These are phyloP conservation scores for Osmerus eperlanus DNA, from an alignment of 2,113 vertebrate genomes.

Conservation along the genomic window DNA sequence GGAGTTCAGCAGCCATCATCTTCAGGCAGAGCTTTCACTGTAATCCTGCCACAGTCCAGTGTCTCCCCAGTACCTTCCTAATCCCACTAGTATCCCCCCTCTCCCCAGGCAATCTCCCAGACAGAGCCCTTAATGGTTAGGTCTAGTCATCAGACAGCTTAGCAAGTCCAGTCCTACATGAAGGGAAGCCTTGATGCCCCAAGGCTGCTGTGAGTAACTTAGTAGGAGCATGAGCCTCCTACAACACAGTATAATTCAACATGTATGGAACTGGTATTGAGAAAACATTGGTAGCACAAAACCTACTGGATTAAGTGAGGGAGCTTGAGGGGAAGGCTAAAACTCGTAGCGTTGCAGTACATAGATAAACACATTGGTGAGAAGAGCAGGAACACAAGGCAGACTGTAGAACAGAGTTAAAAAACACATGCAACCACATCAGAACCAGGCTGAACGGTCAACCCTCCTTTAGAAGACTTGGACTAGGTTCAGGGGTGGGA, in stretches of 20 bases:
- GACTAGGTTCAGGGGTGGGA: constrained; percentile 17
- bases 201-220: no score
- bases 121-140: constrained; percentile 36
- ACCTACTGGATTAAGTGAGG: constrained; percentile 8
- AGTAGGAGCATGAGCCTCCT: no score
- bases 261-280: no score
- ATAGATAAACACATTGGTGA: constrained; percentile 18
- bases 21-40: constrained; percentile 47
- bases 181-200: no score
- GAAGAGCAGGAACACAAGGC: constrained; percentile 53
- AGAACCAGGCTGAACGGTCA: constrained; percentile 69
- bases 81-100: constrained; percentile 33
- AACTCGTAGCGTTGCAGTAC: no score
- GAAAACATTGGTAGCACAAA: no score
- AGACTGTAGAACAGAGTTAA: constrained; percentile 51
- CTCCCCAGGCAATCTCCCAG: constrained; percentile 45
- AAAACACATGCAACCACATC: constrained; percentile 56
- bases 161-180: neutral
- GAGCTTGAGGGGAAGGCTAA: constrained; percentile 23
- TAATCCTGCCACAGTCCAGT: constrained; percentile 36
- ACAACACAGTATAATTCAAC: no score
- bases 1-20: constrained; percentile 53
- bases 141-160: constrained; percentile 15
- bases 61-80: constrained; percentile 31
- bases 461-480: constrained; percentile 61